These are phyloP conservation scores for Athrips mouffetella DNA, from an alignment of 2,888 invertebrate species.

Conservation along the genomic window DNA sequence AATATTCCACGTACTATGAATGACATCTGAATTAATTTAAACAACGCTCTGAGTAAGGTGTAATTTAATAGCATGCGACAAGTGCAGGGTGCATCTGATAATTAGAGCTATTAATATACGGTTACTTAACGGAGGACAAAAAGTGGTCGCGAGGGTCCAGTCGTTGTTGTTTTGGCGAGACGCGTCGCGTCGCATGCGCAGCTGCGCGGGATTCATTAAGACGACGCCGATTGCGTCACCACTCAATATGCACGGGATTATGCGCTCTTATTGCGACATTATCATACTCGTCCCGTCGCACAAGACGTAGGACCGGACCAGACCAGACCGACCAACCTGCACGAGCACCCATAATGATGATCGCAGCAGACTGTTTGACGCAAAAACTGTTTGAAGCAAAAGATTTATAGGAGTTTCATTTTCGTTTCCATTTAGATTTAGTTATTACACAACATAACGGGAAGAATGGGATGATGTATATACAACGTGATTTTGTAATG, in stretches of 20 bases:
- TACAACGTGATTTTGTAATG: too few species aligned
- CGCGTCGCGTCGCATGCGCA: background rate
- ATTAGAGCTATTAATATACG: constrained; percentile 16
- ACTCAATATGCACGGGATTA: constrained; percentile 1
- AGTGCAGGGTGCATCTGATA: constrained; percentile 11
- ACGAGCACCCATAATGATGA: too few species aligned
- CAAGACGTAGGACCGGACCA: too few species aligned
- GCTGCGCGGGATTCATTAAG: constrained; percentile 7
- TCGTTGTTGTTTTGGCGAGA: background rate
- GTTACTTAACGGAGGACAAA: constrained; percentile 13
- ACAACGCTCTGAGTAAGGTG: constrained; percentile 1
- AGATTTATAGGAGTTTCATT: too few species aligned
- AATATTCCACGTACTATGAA: background rate
- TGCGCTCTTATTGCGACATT: background rate
- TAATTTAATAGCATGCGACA: background rate
- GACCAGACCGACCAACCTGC: background rate
- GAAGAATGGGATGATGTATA: too few species aligned
- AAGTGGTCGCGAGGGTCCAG: constrained; percentile 1
- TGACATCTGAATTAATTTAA: background rate
- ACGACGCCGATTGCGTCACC: constrained; percentile 4
- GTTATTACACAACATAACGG: too few species aligned
- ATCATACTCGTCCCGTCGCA: background rate
- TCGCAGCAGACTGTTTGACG: too few species aligned
- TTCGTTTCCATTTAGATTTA: too few species aligned
- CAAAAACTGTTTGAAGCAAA: too few species aligned